Conservation (phyloP, 2,113 vertebrate genomes). For the Lophius piscatorius region DNA sequence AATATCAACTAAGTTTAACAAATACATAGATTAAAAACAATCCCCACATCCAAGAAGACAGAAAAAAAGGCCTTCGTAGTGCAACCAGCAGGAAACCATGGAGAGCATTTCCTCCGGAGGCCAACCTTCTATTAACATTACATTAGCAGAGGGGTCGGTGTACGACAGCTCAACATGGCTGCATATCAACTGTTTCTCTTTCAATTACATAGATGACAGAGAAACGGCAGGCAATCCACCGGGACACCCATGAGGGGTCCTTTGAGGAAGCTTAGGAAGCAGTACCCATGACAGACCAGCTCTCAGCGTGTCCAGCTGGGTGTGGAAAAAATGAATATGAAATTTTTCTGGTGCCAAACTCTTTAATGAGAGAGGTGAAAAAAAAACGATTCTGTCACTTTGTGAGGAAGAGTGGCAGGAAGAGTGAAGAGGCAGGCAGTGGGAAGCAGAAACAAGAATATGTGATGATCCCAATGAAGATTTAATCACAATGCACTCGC, state of each 20-base stretch:
- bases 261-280: constrained; percentile 34
- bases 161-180: constrained; percentile 58
- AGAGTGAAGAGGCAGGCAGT: not conserved
- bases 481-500: not conserved
- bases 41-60: too few species aligned
- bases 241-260: constrained; percentile 37
- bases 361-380: constrained; percentile 14
- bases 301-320: not conserved
- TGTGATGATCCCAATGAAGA: not conserved
- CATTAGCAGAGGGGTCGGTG: constrained; percentile 54
- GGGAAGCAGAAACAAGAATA: not conserved
- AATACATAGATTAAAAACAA: too few species aligned
- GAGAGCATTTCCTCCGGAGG: constrained; percentile 45
- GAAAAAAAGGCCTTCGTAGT: constrained; percentile 2
- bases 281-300: constrained; percentile 21
- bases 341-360: constrained; percentile 1
- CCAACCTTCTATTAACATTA: constrained; percentile 60
- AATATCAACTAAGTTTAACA: too few species aligned
- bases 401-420: constrained; percentile 2
- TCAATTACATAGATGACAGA: constrained; percentile 65
- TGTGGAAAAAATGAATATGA: constrained; percentile 6
- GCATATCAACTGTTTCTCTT: constrained; percentile 61
- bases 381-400: constrained; percentile 23
- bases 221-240: constrained; percentile 42
- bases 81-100: constrained; percentile 13